phyloP scores from a whole-genome alignment of 2,113 vertebrate genomes.

The Dromiciops gliroides region DNA sequence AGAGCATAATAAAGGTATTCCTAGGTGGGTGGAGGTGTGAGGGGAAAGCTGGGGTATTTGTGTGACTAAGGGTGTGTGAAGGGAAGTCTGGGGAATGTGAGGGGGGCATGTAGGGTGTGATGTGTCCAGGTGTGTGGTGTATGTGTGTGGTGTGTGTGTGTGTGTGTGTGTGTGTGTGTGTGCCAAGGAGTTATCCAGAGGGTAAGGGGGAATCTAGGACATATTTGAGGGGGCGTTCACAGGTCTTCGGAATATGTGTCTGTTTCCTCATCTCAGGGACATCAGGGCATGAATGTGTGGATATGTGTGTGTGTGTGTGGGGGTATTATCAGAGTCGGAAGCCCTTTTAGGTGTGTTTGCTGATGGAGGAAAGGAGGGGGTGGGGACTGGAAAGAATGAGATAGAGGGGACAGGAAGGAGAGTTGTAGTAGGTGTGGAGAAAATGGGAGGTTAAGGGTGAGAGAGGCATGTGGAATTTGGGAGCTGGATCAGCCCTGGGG shows the following conservation, averaged over 20 bases:
- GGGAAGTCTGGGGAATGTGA: neutral
- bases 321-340: neutral
- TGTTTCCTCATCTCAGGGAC: neutral
- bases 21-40: constrained; percentile 8
- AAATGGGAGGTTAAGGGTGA: neutral
- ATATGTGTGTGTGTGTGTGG: neutral
- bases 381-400: neutral
- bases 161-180: no score
- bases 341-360: neutral
- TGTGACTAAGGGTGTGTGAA: neutral
- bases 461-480: no score
- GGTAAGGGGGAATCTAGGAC: neutral
- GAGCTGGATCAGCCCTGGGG: no score
- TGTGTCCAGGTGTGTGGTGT: neutral
- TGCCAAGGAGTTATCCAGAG: neutral
- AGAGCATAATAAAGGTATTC: neutral
- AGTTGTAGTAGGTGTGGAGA: neutral
- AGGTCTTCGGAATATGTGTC: neutral
- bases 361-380: neutral
- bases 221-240: neutral
- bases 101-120: neutral
- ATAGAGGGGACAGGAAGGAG: neutral
- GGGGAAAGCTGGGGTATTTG: constrained; percentile 19
- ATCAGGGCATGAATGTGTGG: neutral
- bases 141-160: no score